A percentile compares a stretch with the other conserved stretches of the same genome.
Conservation (phyloP, 2,797 vertebrate genomes). For the Crocidura indochinensis region DNA sequence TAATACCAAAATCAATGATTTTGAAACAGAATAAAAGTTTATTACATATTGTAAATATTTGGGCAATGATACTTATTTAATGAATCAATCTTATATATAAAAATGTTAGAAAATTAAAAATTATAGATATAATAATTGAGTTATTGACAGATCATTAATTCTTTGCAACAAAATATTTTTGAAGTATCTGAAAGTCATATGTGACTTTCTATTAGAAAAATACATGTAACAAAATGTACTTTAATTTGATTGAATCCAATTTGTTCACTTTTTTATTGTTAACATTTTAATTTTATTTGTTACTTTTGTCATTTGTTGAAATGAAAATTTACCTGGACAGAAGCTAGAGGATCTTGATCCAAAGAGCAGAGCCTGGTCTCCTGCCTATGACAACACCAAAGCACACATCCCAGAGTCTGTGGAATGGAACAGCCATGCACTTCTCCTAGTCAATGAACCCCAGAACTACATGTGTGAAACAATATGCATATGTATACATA, state of each 20-base stretch:
- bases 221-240: neutral
- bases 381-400: too few relatives aligned
- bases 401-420: too few relatives aligned
- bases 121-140: too few relatives aligned
- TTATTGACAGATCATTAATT: conserved; percentile 13
- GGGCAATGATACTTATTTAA: neutral
- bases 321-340: too few relatives aligned
- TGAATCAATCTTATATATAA: neutral
- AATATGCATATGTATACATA: too few relatives aligned
- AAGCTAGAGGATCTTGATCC: too few relatives aligned
- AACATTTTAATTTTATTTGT: neutral
- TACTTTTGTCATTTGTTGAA: too few relatives aligned
- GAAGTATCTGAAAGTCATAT: neutral
- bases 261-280: neutral
- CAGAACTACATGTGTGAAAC: too few relatives aligned
- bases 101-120: too few relatives aligned
- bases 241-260: neutral
- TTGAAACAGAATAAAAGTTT: neutral
- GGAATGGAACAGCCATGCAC: too few relatives aligned
- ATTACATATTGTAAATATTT: neutral
- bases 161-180: neutral
- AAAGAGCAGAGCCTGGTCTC: too few relatives aligned
- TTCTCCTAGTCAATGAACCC: too few relatives aligned
- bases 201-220: neutral
- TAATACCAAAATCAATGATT: conserved; percentile 39